Conservation (phyloP, 92 coral and sea anemone species). For the Epizoanthus ramosus region DNA sequence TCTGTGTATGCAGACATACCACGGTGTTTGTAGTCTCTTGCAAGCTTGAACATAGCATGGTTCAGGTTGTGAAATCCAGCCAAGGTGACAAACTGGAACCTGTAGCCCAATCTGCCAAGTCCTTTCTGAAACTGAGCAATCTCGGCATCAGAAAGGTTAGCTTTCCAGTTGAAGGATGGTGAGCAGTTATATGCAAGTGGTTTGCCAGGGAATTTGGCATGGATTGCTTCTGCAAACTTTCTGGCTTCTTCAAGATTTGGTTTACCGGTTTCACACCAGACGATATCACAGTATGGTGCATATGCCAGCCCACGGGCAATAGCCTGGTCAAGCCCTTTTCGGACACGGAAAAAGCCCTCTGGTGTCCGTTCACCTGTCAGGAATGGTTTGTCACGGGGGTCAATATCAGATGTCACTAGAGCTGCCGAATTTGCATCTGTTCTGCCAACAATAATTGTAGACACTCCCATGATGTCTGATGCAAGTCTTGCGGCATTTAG, state of each 20-base stretch:
- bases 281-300: conserved; percentile 96
- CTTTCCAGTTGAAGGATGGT: conserved; percentile 99
- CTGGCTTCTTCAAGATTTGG: conserved; percentile 93
- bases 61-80: conserved; percentile 97
- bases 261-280: conserved; percentile 97
- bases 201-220: conserved; percentile 89
- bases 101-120: conserved; percentile 91
- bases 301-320: conserved; percentile 91
- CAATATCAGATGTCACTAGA: conserved; percentile 93
- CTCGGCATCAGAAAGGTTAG: conserved; percentile 89
- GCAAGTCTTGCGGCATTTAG: conserved; percentile 98
- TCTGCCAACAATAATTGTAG: conserved; percentile 92
- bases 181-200: conserved; percentile 99
- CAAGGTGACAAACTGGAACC: conserved; percentile 95
- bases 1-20: conserved; percentile 95
- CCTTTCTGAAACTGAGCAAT: conserved; percentile 92
- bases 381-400: conserved; percentile 92
- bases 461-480: conserved; percentile 85
- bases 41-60: conserved; percentile 98
- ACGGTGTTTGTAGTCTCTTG: conserved; percentile 80
- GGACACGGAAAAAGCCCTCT: conserved; percentile 89
- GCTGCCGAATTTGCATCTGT: conserved; percentile 98
- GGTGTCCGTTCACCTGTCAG: conserved; percentile 95
- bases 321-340: conserved; percentile 91
- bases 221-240: conserved; percentile 89